phyloP scores from a whole-genome alignment of 2,113 vertebrate species.

The Grus americana region DNA sequence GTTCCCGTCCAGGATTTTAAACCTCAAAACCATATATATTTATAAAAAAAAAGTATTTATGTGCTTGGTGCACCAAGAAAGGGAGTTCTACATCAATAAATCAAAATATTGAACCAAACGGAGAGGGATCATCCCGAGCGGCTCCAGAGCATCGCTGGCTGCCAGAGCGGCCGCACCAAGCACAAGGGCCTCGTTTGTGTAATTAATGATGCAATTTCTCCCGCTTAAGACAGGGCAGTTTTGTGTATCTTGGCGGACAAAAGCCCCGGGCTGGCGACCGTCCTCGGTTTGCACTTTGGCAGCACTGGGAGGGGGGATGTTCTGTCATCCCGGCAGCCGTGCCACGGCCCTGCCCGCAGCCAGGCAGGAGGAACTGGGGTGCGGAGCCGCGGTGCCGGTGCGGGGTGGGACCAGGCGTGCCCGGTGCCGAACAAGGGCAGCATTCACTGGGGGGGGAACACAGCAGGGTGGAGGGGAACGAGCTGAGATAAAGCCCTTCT shows the following conservation, averaged over 20 bases:
- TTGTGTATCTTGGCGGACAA: background rate
- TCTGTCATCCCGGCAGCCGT: background rate
- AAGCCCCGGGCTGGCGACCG: background rate
- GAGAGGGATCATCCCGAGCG: background rate
- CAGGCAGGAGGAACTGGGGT: background rate
- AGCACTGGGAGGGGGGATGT: background rate
- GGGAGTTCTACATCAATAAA: background rate
- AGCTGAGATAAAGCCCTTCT: constrained; percentile 21
- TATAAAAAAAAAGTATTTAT: background rate
- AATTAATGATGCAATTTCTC: background rate
- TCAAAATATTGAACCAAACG: background rate
- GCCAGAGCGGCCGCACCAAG: background rate
- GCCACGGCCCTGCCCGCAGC: background rate
- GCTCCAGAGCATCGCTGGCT: accelerated
- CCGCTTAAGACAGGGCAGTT: background rate
- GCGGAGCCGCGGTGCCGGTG: accelerated
- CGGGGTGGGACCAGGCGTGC: background rate
- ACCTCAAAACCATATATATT: background rate
- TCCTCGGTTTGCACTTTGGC: background rate
- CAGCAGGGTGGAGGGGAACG: background rate
- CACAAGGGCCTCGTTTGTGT: background rate
- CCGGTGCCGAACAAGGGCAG: background rate
- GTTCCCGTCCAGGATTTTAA: background rate
- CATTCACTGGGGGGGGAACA: background rate
- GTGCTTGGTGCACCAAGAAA: accelerated